Conservation (phyloP, 2,797 vertebrate genomes). For the Sciaenops ocellatus region DNA sequence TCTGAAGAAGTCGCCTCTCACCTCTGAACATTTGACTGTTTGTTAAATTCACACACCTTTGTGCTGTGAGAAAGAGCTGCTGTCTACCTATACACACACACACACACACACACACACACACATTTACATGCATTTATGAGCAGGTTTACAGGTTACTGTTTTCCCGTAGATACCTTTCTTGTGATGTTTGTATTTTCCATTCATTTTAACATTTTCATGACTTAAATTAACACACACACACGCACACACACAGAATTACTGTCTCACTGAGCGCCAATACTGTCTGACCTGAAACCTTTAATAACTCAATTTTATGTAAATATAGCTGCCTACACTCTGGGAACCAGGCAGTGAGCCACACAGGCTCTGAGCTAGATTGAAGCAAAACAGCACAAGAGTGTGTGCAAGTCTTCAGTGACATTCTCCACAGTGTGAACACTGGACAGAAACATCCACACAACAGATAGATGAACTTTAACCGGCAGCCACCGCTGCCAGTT, state of each 20-base stretch:
- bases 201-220: neutral
- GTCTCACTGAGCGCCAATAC: slow-evolving; percentile 20
- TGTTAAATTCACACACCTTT: too few species aligned
- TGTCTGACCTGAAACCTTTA: slow-evolving; percentile 64
- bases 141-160: neutral
- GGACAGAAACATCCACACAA: neutral
- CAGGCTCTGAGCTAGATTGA: slow-evolving; percentile 6
- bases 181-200: neutral
- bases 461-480: neutral
- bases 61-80: too few species aligned
- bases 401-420: neutral
- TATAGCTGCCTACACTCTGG: slow-evolving; percentile 45
- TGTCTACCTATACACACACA: too few species aligned
- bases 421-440: neutral
- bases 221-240: too few species aligned
- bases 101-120: too few species aligned
- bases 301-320: slow-evolving; percentile 66
- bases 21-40: too few species aligned
- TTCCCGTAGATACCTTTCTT: neutral
- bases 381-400: neutral
- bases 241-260: slow-evolving; percentile 17
- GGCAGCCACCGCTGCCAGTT: neutral
- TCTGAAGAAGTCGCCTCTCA: neutral
- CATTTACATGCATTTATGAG: too few species aligned
- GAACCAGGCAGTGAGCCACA: slow-evolving; percentile 11